Conservation (phyloP, 2,113 vertebrate genomes). For the Nothobranchius furzeri region DNA sequence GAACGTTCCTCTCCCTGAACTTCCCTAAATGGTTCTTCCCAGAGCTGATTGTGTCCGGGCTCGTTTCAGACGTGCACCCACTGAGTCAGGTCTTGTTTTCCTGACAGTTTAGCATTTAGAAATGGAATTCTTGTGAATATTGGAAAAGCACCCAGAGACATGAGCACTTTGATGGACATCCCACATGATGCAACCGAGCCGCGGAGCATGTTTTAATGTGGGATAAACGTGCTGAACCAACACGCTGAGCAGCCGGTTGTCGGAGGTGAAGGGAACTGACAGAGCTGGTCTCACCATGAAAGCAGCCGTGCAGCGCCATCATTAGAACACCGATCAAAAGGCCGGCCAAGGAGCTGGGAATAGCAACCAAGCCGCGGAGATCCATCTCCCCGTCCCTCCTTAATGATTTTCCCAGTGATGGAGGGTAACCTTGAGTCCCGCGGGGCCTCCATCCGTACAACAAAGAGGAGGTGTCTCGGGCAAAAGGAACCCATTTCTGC, state of each 20-base stretch:
- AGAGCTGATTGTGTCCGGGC: not conserved
- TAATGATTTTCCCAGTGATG: slow-evolving; percentile 45
- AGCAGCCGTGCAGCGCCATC: slow-evolving; percentile 20
- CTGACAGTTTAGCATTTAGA: slow-evolving; percentile 46
- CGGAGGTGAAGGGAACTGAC: slow-evolving; percentile 14
- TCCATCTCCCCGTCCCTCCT: slow-evolving; percentile 37
- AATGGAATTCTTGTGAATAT: slow-evolving; percentile 26
- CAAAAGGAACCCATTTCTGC: slow-evolving; percentile 44
- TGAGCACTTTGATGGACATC: slow-evolving; percentile 37
- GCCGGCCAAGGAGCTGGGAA: slow-evolving; percentile 36
- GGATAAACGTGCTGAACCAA: slow-evolving; percentile 60
- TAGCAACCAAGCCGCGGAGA: slow-evolving; percentile 9
- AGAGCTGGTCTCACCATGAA: slow-evolving; percentile 13
- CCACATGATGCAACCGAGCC: slow-evolving; percentile 46
- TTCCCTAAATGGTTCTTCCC: not conserved
- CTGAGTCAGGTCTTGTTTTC: slow-evolving; percentile 47
- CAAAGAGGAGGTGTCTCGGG: slow-evolving; percentile 39
- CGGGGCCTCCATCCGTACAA: not conserved
- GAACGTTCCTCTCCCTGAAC: not conserved
- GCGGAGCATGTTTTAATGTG: slow-evolving; percentile 61
- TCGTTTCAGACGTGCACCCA: slow-evolving; percentile 16
- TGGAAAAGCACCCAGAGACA: slow-evolving; percentile 21
- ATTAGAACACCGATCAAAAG: slow-evolving; percentile 54
- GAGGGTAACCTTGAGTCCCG: slow-evolving; percentile 61
- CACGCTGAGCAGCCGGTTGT: slow-evolving; percentile 11